A percentile compares a stretch with the other conserved stretches of the same genome.
phyloP scores from a whole-genome alignment of 2,888 invertebrate genomes.

The Phania funesta region DNA sequence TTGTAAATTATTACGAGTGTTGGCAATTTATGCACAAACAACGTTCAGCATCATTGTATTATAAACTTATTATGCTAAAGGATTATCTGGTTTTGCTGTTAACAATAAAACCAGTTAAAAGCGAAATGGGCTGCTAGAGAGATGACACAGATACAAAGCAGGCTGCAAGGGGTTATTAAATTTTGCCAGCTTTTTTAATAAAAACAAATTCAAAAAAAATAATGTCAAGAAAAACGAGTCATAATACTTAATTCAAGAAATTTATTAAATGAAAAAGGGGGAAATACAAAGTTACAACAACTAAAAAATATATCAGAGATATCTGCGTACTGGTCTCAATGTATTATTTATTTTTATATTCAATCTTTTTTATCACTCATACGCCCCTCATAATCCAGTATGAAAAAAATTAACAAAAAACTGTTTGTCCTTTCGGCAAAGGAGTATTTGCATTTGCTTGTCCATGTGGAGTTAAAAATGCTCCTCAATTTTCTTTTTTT shows the following conservation, averaged over 20 bases:
- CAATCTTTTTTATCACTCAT: neutral
- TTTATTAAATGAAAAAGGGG: neutral
- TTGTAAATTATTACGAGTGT: slow-evolving; percentile 67
- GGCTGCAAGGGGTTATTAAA: neutral
- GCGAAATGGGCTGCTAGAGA: slow-evolving; percentile 13
- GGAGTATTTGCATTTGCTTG: no score
- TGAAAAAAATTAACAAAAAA: neutral
- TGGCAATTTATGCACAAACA: slow-evolving; percentile 66
- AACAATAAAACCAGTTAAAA: slow-evolving; percentile 62
- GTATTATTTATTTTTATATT: neutral
- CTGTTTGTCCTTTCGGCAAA: neutral
- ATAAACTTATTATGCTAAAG: slow-evolving; percentile 65
- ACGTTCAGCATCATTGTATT: slow-evolving; percentile 59
- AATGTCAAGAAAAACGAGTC: neutral
- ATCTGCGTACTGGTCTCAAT: neutral
- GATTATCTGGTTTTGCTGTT: slow-evolving; percentile 66
- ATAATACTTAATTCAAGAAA: neutral
- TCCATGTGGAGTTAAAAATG: neutral
- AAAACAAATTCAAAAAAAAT: neutral
- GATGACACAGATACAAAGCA: neutral
- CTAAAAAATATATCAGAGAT: neutral
- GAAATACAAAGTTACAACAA: neutral
- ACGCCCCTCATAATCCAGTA: neutral
- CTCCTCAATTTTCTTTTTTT: neutral
- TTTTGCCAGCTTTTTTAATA: neutral